Evolutionary conservation across 2,797 vertebrate species (phyloP), one percentile per base, ranked within the genome.

Genomic region (Rhyacichthys aspro): DNA sequence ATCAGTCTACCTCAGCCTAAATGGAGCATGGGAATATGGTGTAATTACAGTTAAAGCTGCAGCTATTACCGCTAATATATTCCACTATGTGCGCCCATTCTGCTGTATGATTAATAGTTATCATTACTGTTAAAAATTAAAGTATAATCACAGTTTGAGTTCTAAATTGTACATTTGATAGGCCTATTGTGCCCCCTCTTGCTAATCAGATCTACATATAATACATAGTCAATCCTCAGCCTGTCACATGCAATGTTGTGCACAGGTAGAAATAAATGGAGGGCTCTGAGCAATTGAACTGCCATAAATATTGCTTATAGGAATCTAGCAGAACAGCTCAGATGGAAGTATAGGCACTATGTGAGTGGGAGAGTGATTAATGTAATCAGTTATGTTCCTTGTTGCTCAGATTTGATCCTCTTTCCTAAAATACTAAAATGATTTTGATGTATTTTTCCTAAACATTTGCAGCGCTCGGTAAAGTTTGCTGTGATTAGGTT

Each of bases 391-490:
- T 28, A 28, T 28, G 23, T 63, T 48, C 0, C 28, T 50, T 15
- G 18, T 48, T 23, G n/a, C 18, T 11, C 19, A 36, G 48, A 16
- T 53, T 34, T 37, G 37, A 72, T 70, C 23, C 43, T 48, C 45
- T 53, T 63, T 67, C 4, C 4, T 55, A 57, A 23, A 69, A n/a
- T 36, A 36, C 11, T 3, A 5, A 44, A 57, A 55, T 2, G 0
- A 43, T 66, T 7, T 58, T n/a, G n/a, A n/a, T n/a, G n/a, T n/a
- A n/a, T 14, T 37, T 66, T 14, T 63, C 10, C 56, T 58, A 43
- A 4, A 45, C 46, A 32, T 74, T 57, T 69, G 33, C 71, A 39
- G 43, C 57, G n/a, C 60, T 76, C 50, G 69, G 76, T 83, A 67
- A 66, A 63, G 62, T 46, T 43, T 0, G 12, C 58, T 72, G 63